A percentile compares a stretch with the other conserved stretches of the same genome.
Conservation (phyloP, 1,140 invertebrate genomes). For the Papilio aristodemus region DNA sequence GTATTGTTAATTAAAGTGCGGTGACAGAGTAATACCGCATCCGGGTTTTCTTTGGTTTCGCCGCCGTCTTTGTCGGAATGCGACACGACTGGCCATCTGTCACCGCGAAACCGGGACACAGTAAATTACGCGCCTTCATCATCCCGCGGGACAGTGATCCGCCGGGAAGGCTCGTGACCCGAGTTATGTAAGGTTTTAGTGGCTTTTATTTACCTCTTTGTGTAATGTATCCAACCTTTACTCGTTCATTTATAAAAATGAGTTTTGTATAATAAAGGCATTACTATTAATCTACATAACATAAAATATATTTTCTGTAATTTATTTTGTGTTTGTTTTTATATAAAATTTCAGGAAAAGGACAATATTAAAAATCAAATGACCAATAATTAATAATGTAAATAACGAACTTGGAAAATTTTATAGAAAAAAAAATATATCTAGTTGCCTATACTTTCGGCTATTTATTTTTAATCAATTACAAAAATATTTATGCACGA, state of each 20-base stretch:
- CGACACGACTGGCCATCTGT: slow-evolving; percentile 56
- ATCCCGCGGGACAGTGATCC: slow-evolving; percentile 51
- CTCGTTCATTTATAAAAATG: slow-evolving; percentile 5
- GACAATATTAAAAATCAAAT: slow-evolving; percentile 12
- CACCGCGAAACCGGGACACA: slow-evolving; percentile 52
- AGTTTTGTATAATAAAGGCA: background rate
- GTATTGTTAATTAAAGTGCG: slow-evolving; percentile 19
- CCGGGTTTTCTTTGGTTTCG: slow-evolving; percentile 18
- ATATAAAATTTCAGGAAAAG: too few relatives aligned
- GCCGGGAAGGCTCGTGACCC: slow-evolving; percentile 26
- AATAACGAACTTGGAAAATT: too few relatives aligned
- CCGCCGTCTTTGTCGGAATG: slow-evolving; percentile 28
- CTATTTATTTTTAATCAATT: too few relatives aligned
- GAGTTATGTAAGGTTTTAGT: slow-evolving; percentile 24
- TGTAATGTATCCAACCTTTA: background rate
- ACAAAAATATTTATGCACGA: too few relatives aligned
- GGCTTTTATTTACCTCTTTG: slow-evolving; percentile 29
- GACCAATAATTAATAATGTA: too few relatives aligned
- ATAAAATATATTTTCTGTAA: too few relatives aligned
- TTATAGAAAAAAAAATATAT: too few relatives aligned
- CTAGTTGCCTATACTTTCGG: too few relatives aligned
- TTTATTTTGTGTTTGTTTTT: too few relatives aligned
- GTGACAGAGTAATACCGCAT: slow-evolving; percentile 30
- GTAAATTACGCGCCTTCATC: slow-evolving; percentile 68
- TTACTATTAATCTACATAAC: too few relatives aligned